Evolutionary conservation across 2,888 invertebrate genomes (phyloP).

Genomic region (Campopleginae sp.): DNA sequence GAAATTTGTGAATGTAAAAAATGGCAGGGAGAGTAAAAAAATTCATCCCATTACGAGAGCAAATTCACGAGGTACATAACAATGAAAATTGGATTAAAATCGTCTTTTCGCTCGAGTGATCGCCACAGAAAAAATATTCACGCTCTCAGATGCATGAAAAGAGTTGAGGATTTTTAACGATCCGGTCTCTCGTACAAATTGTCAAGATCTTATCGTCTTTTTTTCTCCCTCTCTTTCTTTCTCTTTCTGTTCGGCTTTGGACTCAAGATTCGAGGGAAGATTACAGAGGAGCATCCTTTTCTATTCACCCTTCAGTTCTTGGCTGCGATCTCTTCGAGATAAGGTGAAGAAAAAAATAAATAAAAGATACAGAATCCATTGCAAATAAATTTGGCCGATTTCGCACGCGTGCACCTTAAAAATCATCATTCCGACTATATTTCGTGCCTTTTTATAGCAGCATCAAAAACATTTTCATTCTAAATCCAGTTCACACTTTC

Average conservation of each 20-base stretch:
- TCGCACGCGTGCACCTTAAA: conserved; percentile 48
- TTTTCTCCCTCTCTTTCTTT: conserved; percentile 43
- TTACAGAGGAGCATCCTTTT: conserved; percentile 75
- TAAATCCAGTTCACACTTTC: background rate
- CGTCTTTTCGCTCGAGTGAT: conserved; percentile 64
- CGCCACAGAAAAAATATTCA: conserved; percentile 40
- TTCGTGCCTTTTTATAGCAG: conserved; percentile 14
- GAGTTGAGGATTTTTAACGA: conserved; percentile 77
- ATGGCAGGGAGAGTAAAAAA: conserved; percentile 10
- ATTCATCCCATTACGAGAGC: conserved; percentile 35
- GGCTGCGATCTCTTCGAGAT: conserved; percentile 49
- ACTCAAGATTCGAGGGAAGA: conserved; percentile 79
- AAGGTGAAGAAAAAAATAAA: conserved; percentile 38
- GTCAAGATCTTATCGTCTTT: conserved; percentile 79
- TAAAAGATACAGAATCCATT: conserved; percentile 48
- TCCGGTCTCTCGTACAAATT: conserved; percentile 80
- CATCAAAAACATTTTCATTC: background rate
- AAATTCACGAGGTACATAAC: conserved; percentile 60
- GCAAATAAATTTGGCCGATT: conserved; percentile 61
- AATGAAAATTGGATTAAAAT: conserved; percentile 79
- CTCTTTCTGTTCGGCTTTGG: conserved; percentile 50
- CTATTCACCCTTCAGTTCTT: conserved; percentile 69
- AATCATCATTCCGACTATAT: conserved; percentile 13
- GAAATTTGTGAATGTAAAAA: background rate
- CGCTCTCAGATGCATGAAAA: conserved; percentile 57